A percentile compares a stretch with the other conserved stretches of the same genome.
phyloP scores from a whole-genome alignment of 2,113 vertebrate species.

The Bettongia penicillata region DNA sequence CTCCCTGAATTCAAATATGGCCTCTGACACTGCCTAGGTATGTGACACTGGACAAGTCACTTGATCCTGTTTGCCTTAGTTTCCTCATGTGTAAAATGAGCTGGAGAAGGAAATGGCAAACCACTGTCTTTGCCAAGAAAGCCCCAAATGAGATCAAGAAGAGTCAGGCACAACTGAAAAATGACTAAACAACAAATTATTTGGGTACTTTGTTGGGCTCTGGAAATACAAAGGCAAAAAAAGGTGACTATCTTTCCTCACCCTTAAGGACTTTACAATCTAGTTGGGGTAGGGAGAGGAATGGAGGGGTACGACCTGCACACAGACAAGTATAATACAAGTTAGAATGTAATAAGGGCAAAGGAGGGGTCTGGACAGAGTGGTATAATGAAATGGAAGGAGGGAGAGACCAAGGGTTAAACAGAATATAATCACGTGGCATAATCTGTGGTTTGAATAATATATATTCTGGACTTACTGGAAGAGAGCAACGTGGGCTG shows the following conservation, averaged over 20 bases:
- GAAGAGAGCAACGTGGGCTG: background rate
- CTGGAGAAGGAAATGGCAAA: background rate
- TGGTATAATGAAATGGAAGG: background rate
- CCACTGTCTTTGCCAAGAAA: background rate
- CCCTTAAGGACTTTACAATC: background rate
- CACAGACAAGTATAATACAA: background rate
- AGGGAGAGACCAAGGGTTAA: background rate
- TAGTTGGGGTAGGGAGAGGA: background rate
- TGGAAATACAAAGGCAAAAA: background rate
- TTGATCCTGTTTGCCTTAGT: background rate
- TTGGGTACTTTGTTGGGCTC: background rate
- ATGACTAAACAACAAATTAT: background rate
- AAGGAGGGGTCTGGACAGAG: background rate
- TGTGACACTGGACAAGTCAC: background rate
- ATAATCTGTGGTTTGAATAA: background rate
- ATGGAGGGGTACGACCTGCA: background rate
- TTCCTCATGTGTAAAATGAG: too few relatives aligned
- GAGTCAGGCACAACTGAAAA: background rate
- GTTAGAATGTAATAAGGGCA: background rate
- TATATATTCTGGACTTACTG: background rate
- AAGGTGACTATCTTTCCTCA: background rate
- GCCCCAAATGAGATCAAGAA: background rate
- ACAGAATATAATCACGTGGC: background rate
- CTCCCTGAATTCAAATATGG: background rate
- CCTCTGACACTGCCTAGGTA: background rate